Evolutionary conservation across 2,888 invertebrate genomes (phyloP).

Genomic region (Platycheirus albimanus): DNA sequence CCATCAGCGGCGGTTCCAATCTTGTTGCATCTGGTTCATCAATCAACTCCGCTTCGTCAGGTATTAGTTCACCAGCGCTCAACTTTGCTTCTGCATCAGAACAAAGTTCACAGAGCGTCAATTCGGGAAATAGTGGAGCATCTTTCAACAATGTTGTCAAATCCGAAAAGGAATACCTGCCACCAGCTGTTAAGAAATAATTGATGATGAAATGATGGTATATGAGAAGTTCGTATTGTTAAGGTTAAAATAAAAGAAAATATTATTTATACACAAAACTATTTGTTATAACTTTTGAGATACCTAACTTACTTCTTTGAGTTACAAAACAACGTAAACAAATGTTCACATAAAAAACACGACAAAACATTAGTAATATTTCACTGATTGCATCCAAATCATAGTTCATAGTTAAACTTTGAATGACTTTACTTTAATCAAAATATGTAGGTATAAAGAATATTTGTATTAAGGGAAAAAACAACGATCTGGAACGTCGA

Average conservation of each 20-base stretch:
- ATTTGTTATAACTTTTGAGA: too few species aligned
- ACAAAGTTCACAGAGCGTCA: not conserved
- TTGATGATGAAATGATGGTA: not conserved
- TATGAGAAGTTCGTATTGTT: not conserved
- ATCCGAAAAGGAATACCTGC: slow-evolving; percentile 6
- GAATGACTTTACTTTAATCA: too few species aligned
- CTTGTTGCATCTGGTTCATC: slow-evolving; percentile 2
- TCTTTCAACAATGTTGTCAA: not conserved
- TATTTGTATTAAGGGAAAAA: too few species aligned
- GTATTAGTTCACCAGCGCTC: not conserved
- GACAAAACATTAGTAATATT: too few species aligned
- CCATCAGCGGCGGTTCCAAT: not conserved
- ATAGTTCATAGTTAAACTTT: too few species aligned
- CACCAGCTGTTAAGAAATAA: slow-evolving; percentile 20
- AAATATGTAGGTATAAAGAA: too few species aligned
- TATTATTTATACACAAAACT: not conserved
- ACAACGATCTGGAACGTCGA: too few species aligned
- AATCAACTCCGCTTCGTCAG: not conserved
- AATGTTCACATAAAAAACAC: too few species aligned
- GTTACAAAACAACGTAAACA: too few species aligned
- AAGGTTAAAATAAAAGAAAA: slow-evolving; percentile 1
- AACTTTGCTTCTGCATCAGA: slow-evolving; percentile 35
- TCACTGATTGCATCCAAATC: too few species aligned
- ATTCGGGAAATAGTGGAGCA: not conserved
- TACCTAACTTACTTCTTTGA: too few species aligned